These are phyloP conservation scores for Lagria hirta DNA, from an alignment of 2,888 invertebrate genomes.

Conservation along the genomic window DNA sequence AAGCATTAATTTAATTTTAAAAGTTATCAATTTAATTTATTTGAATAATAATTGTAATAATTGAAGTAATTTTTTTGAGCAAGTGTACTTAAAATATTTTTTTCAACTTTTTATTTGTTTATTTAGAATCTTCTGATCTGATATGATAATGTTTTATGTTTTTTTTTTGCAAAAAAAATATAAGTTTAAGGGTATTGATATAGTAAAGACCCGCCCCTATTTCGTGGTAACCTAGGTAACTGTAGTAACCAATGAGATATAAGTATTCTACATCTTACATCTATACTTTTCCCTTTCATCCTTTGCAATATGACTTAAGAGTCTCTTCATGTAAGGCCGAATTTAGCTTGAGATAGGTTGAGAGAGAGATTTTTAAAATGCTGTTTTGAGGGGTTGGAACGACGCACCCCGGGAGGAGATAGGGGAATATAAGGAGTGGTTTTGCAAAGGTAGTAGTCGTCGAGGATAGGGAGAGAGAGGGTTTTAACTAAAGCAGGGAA, in stretches of 20 bases:
- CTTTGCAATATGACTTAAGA: constrained; percentile 47
- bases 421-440: constrained; percentile 39
- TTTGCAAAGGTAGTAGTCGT: constrained; percentile 33
- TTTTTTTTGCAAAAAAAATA: constrained; percentile 29
- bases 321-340: constrained; percentile 47
- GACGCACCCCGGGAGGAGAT: constrained; percentile 29
- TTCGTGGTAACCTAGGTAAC: constrained; percentile 50
- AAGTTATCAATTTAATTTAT: too few relatives aligned
- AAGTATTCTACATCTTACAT: constrained; percentile 53
- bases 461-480: constrained; percentile 31
- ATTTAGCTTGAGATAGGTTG: constrained; percentile 49
- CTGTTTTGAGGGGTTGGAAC: constrained; percentile 33
- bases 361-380: constrained; percentile 41
- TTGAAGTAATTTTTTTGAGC: too few relatives aligned
- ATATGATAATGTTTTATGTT: too few relatives aligned
- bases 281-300: constrained; percentile 29
- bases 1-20: too few relatives aligned
- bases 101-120: too few relatives aligned
- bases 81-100: too few relatives aligned
- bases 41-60: too few relatives aligned
- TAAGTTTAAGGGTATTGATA: constrained; percentile 44
- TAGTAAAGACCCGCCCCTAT: constrained; percentile 38
- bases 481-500: constrained; percentile 42
- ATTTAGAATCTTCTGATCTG: too few relatives aligned
- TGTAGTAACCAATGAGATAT: constrained; percentile 52